Percentiles rank a stretch among this genome's conserved stretches.
Evolutionary conservation across 2,797 vertebrate genomes (phyloP).

Genomic region (Syngnathus rostellatus): DNA sequence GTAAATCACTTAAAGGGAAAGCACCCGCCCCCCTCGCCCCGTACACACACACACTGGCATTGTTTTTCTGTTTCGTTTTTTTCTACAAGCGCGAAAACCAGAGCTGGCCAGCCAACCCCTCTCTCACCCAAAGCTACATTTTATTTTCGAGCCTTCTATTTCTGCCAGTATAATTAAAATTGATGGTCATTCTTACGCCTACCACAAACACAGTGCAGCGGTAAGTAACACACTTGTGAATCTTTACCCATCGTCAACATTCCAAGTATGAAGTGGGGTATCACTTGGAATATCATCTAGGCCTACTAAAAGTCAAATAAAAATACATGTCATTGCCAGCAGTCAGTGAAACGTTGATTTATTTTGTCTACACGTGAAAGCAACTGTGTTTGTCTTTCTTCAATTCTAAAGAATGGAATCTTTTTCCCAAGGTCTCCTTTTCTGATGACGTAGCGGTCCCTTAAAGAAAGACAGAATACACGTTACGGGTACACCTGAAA

Average conservation of each 20-base stretch:
- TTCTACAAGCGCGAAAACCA: too few relatives aligned
- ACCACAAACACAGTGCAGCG: too few relatives aligned
- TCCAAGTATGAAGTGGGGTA: too few relatives aligned
- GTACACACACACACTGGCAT: neutral
- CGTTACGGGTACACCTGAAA: neutral
- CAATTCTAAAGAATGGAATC: constrained; percentile 23
- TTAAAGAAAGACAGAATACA: constrained; percentile 29
- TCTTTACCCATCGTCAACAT: too few relatives aligned
- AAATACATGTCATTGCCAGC: neutral
- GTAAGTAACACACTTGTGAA: too few relatives aligned
- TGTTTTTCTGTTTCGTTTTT: too few relatives aligned
- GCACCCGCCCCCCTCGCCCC: neutral
- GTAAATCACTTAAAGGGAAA: constrained; percentile 45
- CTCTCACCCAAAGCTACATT: too few relatives aligned
- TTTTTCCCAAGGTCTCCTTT: constrained; percentile 59
- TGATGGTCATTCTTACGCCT: too few relatives aligned
- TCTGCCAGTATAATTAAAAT: too few relatives aligned
- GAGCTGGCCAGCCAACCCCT: too few relatives aligned
- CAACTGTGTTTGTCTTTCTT: neutral
- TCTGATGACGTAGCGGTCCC: constrained; percentile 53
- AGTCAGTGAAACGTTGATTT: neutral
- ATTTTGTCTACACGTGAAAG: neutral
- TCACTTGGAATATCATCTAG: too few relatives aligned
- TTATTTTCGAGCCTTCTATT: too few relatives aligned
- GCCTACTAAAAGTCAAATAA: neutral